Evolutionary conservation across 2,797 vertebrate genomes (phyloP), one percentile per base, ranked within the genome.

Genomic region (Malurus splendens): DNA sequence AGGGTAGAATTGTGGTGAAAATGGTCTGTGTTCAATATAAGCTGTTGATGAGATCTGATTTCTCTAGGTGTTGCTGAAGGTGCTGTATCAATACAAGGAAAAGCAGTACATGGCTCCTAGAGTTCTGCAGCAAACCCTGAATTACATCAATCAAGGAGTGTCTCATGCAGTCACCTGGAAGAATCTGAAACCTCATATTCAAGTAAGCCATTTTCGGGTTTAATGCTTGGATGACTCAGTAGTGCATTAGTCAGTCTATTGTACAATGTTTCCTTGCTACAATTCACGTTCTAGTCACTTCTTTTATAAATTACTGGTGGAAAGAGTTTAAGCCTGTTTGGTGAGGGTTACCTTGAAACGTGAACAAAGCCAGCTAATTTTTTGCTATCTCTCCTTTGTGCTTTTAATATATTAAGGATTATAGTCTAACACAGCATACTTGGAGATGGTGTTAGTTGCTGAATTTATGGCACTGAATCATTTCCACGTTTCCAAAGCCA

Each of bases 61-160:
- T 70, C 90, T 55, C 48, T 82, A 99, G 99, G 99, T 99, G 90
- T 97, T 99, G 96, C 96, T 99, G 95, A 99, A 99, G 97, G 99
- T 99, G 71, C 97, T 99, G 47, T 99, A 99, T 96, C 99, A 99
- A 60, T 99, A 98, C 95, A 99, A 99, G 95, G 98, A 99, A 95
- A 99, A 99, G 95, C 98, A 99, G 92, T 99, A 99, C 30, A 98
- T 99, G 96, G 99, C 99, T 96, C 99, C 99, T 83, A 97, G 99
- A 96, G 99, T 99, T 93, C 97, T 99, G 93, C 99, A 99, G 95
- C 99, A 99, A 96, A 99, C 99, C 0, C 97, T 99, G 82, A 99
- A 99, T 96, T 99, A 99, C 91, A 98, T 99, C 94, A 99, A 99
- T 97, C 99, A 99, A 97, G 99, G 99, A 90, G 98, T 99, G 83